These are phyloP conservation scores for Grammomys surdaster DNA, from an alignment of 2,113 vertebrate species.

Conservation along the genomic window DNA sequence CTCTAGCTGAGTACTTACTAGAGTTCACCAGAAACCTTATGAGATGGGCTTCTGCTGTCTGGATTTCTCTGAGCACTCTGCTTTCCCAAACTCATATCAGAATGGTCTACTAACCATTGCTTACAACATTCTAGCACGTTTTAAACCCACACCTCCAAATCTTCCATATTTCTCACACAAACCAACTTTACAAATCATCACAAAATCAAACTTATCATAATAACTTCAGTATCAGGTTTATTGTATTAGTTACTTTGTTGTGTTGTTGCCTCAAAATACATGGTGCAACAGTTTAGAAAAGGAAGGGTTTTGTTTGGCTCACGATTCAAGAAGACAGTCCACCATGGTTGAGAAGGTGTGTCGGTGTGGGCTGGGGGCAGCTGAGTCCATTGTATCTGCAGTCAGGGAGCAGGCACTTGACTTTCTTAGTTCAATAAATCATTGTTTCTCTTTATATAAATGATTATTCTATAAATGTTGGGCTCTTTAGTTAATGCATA, in stretches of 20 bases:
- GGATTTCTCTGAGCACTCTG: neutral
- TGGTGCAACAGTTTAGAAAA: neutral
- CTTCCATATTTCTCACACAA: neutral
- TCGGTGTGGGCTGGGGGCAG: neutral
- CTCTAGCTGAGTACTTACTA: neutral
- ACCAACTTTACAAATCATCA: neutral
- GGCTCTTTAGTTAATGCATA: neutral
- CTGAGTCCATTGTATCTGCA: too few species aligned
- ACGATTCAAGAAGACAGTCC: neutral
- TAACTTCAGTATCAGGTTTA: neutral
- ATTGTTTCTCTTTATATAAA: neutral
- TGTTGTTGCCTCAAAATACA: neutral
- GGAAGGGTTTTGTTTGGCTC: neutral
- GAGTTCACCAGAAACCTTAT: neutral
- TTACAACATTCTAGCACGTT: too few species aligned
- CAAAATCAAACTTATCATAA: neutral
- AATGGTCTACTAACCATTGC: neutral
- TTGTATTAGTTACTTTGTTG: neutral
- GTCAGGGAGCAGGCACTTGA: neutral
- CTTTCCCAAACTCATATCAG: neutral
- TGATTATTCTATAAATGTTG: neutral
- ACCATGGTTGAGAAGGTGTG: neutral
- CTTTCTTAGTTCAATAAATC: neutral
- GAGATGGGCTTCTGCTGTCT: neutral
- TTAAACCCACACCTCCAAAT: neutral